Percentiles rank a stretch among this genome's conserved stretches.
Conservation (phyloP, 2,797 vertebrate genomes). For the Peromyscus aztecus region DNA sequence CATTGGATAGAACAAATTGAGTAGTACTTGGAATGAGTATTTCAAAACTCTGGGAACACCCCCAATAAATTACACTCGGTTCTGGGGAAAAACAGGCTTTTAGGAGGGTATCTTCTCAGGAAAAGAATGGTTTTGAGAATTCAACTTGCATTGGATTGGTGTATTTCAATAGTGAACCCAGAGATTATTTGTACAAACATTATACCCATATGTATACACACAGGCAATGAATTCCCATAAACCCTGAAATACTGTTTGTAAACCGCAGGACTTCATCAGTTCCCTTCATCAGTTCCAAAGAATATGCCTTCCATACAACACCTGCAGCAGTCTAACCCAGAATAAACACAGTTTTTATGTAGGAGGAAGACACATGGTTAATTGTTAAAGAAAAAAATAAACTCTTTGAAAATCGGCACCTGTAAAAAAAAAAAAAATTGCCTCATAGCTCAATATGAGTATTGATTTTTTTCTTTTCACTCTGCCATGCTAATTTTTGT, state of each 20-base stretch:
- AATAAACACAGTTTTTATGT: slow-evolving; percentile 60
- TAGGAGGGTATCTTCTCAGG: slow-evolving; percentile 77
- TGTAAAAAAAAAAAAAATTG: slow-evolving; percentile 46
- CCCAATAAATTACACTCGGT: slow-evolving; percentile 66
- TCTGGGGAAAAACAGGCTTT: slow-evolving; percentile 65
- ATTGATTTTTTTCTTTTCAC: slow-evolving; percentile 36
- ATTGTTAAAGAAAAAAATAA: slow-evolving; percentile 2
- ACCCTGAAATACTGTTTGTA: slow-evolving; percentile 73
- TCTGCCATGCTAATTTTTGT: slow-evolving; percentile 19
- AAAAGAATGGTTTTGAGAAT: slow-evolving; percentile 71
- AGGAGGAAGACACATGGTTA: not conserved
- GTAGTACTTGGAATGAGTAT: slow-evolving; percentile 70
- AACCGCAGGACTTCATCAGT: slow-evolving; percentile 76
- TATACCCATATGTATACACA: slow-evolving; percentile 15
- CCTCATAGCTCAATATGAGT: slow-evolving; percentile 16
- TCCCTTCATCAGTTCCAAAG: slow-evolving; percentile 76
- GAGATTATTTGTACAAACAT: slow-evolving; percentile 83
- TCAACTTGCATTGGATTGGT: slow-evolving; percentile 79
- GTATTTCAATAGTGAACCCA: slow-evolving; percentile 76
- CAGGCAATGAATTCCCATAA: slow-evolving; percentile 67
- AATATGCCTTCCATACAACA: not conserved
- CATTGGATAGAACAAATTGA: slow-evolving; percentile 60
- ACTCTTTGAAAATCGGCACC: slow-evolving; percentile 36
- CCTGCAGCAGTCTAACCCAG: slow-evolving; percentile 43
- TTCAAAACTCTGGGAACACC: slow-evolving; percentile 64